phyloP scores from a whole-genome alignment of 2,113 vertebrate genomes.

The Sinocyclocheilus maitianheensis region DNA sequence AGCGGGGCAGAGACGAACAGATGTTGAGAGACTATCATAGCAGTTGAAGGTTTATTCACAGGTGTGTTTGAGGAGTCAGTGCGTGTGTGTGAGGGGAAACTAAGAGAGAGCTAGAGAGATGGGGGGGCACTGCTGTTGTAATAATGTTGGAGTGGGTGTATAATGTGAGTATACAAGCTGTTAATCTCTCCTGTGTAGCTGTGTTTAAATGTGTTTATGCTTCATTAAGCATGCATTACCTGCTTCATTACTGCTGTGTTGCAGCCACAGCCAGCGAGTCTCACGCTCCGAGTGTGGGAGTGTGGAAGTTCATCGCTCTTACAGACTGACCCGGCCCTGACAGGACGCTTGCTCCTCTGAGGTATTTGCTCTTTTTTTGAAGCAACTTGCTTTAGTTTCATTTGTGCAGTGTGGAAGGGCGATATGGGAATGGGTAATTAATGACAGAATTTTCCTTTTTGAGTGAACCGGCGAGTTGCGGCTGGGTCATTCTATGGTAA shows the following conservation, averaged over 20 bases:
- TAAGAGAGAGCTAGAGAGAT: constrained; percentile 18
- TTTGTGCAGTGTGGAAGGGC: not conserved
- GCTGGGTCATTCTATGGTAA: too few species aligned
- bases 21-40: constrained; percentile 38
- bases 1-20: constrained; percentile 34
- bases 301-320: constrained; percentile 13
- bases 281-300: not conserved
- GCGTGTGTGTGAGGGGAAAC: constrained; percentile 2
- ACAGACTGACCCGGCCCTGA: not conserved
- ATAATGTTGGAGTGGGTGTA: constrained; percentile 30
- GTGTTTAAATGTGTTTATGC: constrained; percentile 42
- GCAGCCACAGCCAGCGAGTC: constrained; percentile 29
- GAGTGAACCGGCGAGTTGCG: not conserved
- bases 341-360: not conserved
- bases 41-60: constrained; percentile 43
- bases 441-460: not conserved
- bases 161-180: constrained; percentile 42
- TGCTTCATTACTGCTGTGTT: constrained; percentile 45
- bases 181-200: constrained; percentile 38
- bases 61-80: constrained; percentile 38
- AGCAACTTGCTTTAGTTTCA: not conserved
- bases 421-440: not conserved
- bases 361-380: not conserved
- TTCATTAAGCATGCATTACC: constrained; percentile 44
- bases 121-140: constrained; percentile 6